Evolutionary conservation across 2,888 invertebrate species (phyloP), one percentile per base, ranked within the genome.

Genomic region (Merodon equestris): DNA sequence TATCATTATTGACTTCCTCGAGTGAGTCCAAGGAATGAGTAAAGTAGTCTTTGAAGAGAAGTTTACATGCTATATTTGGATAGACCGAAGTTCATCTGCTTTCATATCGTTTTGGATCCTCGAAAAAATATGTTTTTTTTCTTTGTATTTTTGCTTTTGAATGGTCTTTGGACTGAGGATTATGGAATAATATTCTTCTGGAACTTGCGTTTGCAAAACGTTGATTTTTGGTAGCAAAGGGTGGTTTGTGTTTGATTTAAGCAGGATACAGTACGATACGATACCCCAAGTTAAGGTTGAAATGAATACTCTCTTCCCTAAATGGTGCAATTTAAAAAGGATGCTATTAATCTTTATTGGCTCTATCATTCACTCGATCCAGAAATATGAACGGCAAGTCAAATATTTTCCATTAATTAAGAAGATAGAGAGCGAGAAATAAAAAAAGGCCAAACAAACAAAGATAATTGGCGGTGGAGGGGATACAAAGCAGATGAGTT

Each of bases 1-100:
- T 75, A 63, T 75, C 71, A 81, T 75, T 79, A 81, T 75, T 81
- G 70, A 75, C 81, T 75, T 75, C 81, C 81, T 81, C 71, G 75
- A 81, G 70, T 81, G 66, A 75, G 47, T 27, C 34, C 15, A 34
- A 57, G 44, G 50, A 18, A 15, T 45, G 57, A 47, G 66, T n/a
- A 40, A 47, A 44, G 70, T 18, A 71, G 72, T 73, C 77, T 73
- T 72, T 77, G 42, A 77, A 61, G 63, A 73, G 67, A 77, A 72
- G 40, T 54, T 76, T 66, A 60, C 53, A 54, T 27, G 27, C 7
- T 57, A 64, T 13, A 47, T 27, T 48, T 50, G 45, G 27, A 27
- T 27, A 7, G 27, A 27, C 27, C 7, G 27, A 27, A 27, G 27
- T 27, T 7, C 27, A 27, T 27, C 3, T 27, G 27, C 27, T 27